Evolutionary conservation across 2,888 invertebrate species (phyloP), one percentile per base, ranked within the genome.

Genomic region (Labia minor): DNA sequence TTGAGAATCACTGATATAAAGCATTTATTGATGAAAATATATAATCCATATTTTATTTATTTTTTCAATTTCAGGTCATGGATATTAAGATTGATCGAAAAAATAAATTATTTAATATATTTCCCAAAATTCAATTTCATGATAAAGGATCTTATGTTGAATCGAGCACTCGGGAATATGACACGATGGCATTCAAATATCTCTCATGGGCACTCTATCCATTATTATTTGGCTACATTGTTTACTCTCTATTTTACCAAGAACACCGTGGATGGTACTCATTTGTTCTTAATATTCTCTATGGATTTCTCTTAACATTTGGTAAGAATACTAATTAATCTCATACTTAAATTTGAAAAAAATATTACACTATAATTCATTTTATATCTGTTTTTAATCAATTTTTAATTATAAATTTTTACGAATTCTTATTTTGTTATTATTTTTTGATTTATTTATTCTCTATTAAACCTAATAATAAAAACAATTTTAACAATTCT

Each of bases 191-290:
- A 19, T 99, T 98, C 81, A 87, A 87, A 73, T 99, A 99, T 78
- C 82, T 99, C 67, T 95, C 97, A 16, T 96, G 97, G 95, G 86
- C 87, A 1, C 86, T 98, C 72, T 99, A 94, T 78, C 99, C 99
- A 0, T 84, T 99, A 63, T 81, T 99, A 62, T 83, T 88, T 62
- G 90, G 92, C n/a, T 99, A 99, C 78, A 92, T 94, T 16, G 82
- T 94, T 61, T 99, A 99, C 78, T 97, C 98, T 0, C 79, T 99
- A 62, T 79, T 97, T 67, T 99, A 99, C 78, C 85, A 90, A 72
- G 98, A 99, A 77, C 98, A 99, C 79, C 95, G 92, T 77, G 96
- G 99, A 72, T 99, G 98, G 98, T 99, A 99, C 78, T 98, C 97
- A 11, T 99, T 95, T 82, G 85, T 96, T 37, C 84, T 99, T 26